Conservation (phyloP, 1,140 invertebrate genomes). For the Hylyphantes graminicola region DNA sequence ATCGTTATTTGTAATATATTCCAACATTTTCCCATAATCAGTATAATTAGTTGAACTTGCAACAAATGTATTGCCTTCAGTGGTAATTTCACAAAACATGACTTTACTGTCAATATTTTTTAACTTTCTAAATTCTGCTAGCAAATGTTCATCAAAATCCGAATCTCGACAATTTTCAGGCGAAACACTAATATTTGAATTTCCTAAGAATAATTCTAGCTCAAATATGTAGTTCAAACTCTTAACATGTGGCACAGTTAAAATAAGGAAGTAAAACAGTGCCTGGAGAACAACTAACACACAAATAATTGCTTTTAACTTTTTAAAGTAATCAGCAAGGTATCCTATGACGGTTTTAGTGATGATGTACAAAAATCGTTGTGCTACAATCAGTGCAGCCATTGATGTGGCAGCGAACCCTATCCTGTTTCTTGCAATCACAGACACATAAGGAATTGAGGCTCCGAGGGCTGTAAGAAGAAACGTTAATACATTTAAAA, state of each 20-base stretch:
- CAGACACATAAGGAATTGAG: slow-evolving; percentile 66
- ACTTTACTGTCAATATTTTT: background rate
- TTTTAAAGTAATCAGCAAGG: slow-evolving; percentile 65
- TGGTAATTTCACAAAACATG: background rate
- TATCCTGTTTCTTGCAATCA: slow-evolving; percentile 65
- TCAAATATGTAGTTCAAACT: background rate
- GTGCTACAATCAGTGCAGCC: slow-evolving; percentile 65
- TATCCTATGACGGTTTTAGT: slow-evolving; percentile 65
- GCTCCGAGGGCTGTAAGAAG: slow-evolving; percentile 61
- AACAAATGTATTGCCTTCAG: no score
- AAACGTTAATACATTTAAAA: background rate
- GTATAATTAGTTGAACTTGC: no score
- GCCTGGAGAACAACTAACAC: slow-evolving; percentile 34
- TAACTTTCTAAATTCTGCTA: background rate
- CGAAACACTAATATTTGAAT: background rate
- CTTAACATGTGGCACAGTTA: slow-evolving; percentile 1
- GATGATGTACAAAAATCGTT: slow-evolving; percentile 65
- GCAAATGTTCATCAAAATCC: background rate
- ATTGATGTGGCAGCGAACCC: slow-evolving; percentile 64
- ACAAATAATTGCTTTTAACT: slow-evolving; percentile 63
- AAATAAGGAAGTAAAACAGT: slow-evolving; percentile 16
- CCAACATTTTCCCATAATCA: background rate
- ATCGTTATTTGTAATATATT: background rate
- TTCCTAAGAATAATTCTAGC: background rate
- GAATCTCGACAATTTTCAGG: background rate